Base-by-base conservation (phyloP, 2,797 vertebrate species). In the Etheostoma perlongum region DNA sequence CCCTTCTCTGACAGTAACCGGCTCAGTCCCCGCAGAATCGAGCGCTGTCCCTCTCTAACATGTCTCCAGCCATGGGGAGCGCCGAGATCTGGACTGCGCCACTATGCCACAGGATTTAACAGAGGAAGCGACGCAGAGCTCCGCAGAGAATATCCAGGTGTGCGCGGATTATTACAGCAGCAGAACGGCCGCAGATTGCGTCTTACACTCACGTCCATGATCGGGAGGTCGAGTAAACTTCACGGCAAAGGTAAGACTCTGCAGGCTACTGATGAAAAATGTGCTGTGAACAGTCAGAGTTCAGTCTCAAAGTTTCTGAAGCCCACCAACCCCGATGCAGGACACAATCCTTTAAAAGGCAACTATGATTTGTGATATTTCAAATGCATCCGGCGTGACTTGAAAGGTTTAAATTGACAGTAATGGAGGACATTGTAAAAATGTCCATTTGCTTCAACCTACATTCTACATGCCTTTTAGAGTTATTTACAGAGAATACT, bases 161-260 rank as follows among this genome's bases (percentile, higher is more conserved):
- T 59, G 74, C 57, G 85, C 67, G 87, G 85, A 91, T 85, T 85
- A 76, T 68, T 74, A 23, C 67, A 51, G 61, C 54, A 40, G 16
- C 46, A 51, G 64, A 33, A 74, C 67, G 67, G 64, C 67, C 18
- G 79, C 76, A 67, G 61, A 54, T 58, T 18, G 82, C 65, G 54
- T 57, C 61, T n/a, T n/a, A 58, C 76, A 66, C 73, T 60, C 52
- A 87, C 78, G 81, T 89, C 85, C 90, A 93, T 93, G 93, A 93
- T 87, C 88, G 89, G 80, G 57, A 77, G 84, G 74, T 46, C 72
- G 69, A 72, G 74, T 51, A 72, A 42, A 82, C 74, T 80, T 63
- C 36, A 40, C 11, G 25, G 78, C 69, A 68, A 81, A 91, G 92
- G 92, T 94, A 85, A 79, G 78, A 63, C 16, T 1, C 12, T 2